These are phyloP conservation scores for Hesperophylax magnus DNA, from an alignment of 1,140 invertebrate species.

Conservation along the genomic window DNA sequence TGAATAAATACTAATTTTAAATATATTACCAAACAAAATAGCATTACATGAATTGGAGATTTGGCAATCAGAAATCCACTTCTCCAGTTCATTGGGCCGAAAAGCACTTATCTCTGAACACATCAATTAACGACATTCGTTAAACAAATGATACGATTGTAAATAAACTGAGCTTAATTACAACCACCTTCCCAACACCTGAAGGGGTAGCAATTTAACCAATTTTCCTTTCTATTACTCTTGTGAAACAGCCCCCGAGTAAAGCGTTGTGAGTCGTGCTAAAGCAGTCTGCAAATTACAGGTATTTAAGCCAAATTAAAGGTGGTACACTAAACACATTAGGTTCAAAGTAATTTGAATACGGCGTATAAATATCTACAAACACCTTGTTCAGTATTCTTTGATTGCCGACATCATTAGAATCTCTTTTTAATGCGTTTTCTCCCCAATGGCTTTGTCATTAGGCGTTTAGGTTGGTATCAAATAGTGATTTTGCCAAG, in stretches of 20 bases:
- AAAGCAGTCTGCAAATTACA: conserved; percentile 8
- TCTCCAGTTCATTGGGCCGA: too few relatives aligned
- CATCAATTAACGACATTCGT: conserved; percentile 8
- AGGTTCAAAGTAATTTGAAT: background rate
- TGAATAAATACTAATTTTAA: too few relatives aligned
- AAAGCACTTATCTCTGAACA: too few relatives aligned
- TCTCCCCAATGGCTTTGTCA: too few relatives aligned
- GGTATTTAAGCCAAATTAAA: conserved; percentile 24
- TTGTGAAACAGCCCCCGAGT: background rate
- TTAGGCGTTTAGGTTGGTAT: too few relatives aligned
- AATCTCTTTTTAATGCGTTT: too few relatives aligned
- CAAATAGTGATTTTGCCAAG: too few relatives aligned
- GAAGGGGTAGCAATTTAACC: conserved; percentile 17
- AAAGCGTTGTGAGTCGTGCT: background rate
- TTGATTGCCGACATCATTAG: background rate
- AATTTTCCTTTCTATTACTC: conserved; percentile 16
- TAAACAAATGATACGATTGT: conserved; percentile 24
- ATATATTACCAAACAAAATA: too few relatives aligned
- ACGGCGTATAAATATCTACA: too few relatives aligned
- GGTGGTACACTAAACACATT: conserved; percentile 18
- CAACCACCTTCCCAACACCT: conserved; percentile 15
- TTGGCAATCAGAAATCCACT: too few relatives aligned
- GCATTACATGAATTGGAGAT: too few relatives aligned
- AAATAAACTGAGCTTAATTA: conserved; percentile 9
- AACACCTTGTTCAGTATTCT: background rate